Percentiles rank a stretch among this genome's conserved stretches.
These are phyloP conservation scores for Luffia ferchaultella DNA, from an alignment of 2,888 invertebrate species.

Conservation along the genomic window DNA sequence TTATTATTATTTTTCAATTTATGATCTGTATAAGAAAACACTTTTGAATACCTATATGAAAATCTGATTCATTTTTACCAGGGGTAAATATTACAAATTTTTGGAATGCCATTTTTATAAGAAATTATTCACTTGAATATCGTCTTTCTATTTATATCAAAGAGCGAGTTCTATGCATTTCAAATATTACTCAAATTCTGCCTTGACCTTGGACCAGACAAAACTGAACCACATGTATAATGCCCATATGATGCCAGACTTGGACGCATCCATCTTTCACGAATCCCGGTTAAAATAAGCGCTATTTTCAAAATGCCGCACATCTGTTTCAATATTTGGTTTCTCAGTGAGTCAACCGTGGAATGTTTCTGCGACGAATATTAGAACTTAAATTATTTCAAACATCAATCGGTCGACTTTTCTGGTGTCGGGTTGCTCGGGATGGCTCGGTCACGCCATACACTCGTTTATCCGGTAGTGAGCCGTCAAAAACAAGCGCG, in stretches of 20 bases:
- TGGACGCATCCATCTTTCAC: not conserved
- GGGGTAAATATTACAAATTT: too few relatives aligned
- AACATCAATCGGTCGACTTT: not conserved
- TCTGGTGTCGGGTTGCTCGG: not conserved
- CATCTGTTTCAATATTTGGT: not conserved
- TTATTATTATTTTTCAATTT: not conserved
- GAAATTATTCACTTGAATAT: too few relatives aligned
- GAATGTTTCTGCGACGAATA: not conserved
- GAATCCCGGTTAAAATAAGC: not conserved
- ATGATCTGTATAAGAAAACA: too few relatives aligned
- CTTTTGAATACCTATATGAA: too few relatives aligned
- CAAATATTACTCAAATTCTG: too few relatives aligned
- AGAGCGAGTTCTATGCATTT: too few relatives aligned
- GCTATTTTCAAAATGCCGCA: not conserved
- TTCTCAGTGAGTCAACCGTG: not conserved
- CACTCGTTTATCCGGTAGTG: conserved; percentile 47
- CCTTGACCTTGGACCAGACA: too few relatives aligned
- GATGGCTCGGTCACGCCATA: conserved; percentile 22
- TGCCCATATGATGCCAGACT: too few relatives aligned
- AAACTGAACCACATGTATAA: too few relatives aligned
- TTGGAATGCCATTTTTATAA: too few relatives aligned
- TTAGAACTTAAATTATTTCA: not conserved
- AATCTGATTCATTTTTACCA: too few relatives aligned
- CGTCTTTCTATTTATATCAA: too few relatives aligned
- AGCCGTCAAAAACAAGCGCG: conserved; percentile 50